phyloP scores from a whole-genome alignment of 2,888 invertebrate genomes.

The Fissipunctia ypsillon region DNA sequence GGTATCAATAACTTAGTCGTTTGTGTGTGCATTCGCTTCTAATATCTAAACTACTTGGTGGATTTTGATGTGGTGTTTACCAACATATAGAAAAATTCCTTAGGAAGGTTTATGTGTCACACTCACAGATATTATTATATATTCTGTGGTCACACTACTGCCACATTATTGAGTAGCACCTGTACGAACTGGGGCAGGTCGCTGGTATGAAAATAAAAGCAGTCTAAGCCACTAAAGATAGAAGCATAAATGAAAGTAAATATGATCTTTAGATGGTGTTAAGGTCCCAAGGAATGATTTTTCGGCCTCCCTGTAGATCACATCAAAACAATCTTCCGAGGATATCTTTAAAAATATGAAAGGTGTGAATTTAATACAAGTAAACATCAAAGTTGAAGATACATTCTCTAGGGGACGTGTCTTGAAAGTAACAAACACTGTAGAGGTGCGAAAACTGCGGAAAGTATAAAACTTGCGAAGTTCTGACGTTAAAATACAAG shows the following conservation, averaged over 20 bases:
- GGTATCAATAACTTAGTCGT: neutral
- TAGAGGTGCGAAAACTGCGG: slow-evolving; percentile 17
- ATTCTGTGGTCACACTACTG: neutral
- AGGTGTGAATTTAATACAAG: slow-evolving; percentile 27
- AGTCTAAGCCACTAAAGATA: neutral
- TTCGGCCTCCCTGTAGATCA: neutral
- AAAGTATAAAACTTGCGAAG: slow-evolving; percentile 26
- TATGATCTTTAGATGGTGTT: no score
- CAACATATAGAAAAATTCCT: neutral
- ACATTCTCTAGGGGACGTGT: slow-evolving; percentile 6
- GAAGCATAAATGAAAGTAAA: neutral
- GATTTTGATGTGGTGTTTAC: neutral
- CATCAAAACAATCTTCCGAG: neutral
- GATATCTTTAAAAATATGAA: slow-evolving; percentile 8
- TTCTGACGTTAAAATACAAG: slow-evolving; percentile 40
- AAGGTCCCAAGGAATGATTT: neutral
- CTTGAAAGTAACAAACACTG: slow-evolving; percentile 15
- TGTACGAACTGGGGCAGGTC: no score
- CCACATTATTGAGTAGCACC: neutral
- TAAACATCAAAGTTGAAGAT: slow-evolving; percentile 25
- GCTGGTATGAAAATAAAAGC: neutral
- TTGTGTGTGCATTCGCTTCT: neutral
- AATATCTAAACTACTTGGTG: neutral
- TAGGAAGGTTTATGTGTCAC: neutral
- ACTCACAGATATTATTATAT: neutral